A percentile compares a stretch with the other conserved stretches of the same genome.
These are phyloP conservation scores for Drosophila malerkotliana DNA, from an alignment of 1,140 invertebrate genomes.

Conservation along the genomic window DNA sequence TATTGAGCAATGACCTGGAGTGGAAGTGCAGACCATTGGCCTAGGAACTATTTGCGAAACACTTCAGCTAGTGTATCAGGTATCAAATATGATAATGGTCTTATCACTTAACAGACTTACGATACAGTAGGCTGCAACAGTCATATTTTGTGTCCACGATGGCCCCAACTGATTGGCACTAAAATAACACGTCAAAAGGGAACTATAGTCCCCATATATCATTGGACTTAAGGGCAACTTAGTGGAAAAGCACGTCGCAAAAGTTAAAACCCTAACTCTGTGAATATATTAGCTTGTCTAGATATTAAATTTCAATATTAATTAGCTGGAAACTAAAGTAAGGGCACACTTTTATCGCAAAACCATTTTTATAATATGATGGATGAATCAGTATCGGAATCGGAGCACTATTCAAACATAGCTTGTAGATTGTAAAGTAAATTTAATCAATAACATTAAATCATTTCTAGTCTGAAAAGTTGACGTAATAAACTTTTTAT, in stretches of 20 bases:
- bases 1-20: constrained; percentile 13
- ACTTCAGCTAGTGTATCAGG: constrained; percentile 29
- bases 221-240: background rate
- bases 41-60: constrained; percentile 50
- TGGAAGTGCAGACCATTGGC: background rate
- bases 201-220: background rate
- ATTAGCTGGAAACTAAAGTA: background rate
- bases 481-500: background rate
- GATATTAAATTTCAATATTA: background rate
- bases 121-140: constrained; percentile 6
- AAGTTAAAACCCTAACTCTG: background rate
- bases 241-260: background rate
- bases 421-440: background rate
- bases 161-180: background rate
- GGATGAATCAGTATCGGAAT: background rate
- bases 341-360: background rate
- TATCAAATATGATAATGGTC: constrained; percentile 3
- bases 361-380: background rate
- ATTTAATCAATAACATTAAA: background rate
- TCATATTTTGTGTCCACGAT: background rate
- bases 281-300: constrained; percentile 1
- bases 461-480: background rate
- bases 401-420: background rate
- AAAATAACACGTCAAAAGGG: background rate
- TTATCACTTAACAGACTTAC: constrained; percentile 36